Conservation (phyloP, 2,797 vertebrate species). For the Sebastes steindachneri region DNA sequence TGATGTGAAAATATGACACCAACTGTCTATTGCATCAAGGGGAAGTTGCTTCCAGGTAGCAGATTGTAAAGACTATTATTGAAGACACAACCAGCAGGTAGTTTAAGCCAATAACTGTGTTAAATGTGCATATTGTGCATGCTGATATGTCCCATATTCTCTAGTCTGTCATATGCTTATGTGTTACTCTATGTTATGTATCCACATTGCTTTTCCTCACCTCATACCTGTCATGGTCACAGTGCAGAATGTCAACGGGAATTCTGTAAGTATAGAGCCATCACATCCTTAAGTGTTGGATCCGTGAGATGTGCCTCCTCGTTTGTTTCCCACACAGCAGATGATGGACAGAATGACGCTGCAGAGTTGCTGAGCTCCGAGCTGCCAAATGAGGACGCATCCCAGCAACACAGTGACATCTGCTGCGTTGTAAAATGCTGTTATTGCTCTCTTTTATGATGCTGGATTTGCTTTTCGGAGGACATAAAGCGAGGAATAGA, state of each 20-base stretch:
- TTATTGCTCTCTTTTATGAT: slow-evolving; percentile 59
- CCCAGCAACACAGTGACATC: slow-evolving; percentile 58
- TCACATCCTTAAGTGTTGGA: background rate
- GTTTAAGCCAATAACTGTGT: background rate
- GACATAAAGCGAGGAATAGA: slow-evolving; percentile 39
- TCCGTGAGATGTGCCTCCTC: slow-evolving; percentile 41
- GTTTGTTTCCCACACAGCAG: slow-evolving; percentile 33
- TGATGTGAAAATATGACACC: too few relatives aligned
- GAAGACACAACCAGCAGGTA: background rate
- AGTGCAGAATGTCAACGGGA: slow-evolving; percentile 11
- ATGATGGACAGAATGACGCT: slow-evolving; percentile 44
- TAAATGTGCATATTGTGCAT: background rate
- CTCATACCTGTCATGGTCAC: background rate
- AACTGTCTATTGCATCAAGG: too few relatives aligned
- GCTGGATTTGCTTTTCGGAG: slow-evolving; percentile 49
- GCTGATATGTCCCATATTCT: background rate
- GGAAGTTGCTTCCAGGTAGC: too few relatives aligned
- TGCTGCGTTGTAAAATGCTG: slow-evolving; percentile 64
- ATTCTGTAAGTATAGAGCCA: slow-evolving; percentile 16
- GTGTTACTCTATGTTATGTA: too few relatives aligned
- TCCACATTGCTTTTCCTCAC: background rate
- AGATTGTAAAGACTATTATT: too few relatives aligned
- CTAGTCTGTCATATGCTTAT: too few relatives aligned
- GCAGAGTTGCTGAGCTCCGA: slow-evolving; percentile 41
- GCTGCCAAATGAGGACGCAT: slow-evolving; percentile 50